A percentile compares a stretch with the other conserved stretches of the same genome.
These are phyloP conservation scores for Macrosteles quadrilineatus DNA, from an alignment of 1,140 invertebrate genomes.

Conservation along the genomic window DNA sequence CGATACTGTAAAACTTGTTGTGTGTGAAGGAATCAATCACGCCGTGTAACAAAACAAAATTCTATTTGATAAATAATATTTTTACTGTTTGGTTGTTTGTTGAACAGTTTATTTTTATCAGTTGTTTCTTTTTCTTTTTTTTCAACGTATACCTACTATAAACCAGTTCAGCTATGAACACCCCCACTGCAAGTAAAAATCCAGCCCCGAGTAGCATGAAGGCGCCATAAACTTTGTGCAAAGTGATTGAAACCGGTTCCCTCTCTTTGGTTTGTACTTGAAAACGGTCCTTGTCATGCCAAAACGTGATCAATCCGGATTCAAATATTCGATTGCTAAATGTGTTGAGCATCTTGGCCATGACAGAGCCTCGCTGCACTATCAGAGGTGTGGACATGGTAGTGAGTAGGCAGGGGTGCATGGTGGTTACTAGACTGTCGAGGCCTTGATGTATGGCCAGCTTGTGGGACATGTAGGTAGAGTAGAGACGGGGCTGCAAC, in stretches of 20 bases:
- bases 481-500: neutral
- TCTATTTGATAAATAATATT: no score
- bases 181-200: neutral
- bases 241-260: neutral
- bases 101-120: no score
- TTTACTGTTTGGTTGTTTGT: no score
- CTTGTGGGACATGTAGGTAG: neutral
- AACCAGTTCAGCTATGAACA: neutral
- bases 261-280: no score
- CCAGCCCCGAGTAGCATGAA: neutral
- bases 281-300: neutral
- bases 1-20: no score
- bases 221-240: neutral
- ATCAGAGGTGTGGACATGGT: neutral
- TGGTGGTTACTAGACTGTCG: neutral
- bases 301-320: neutral
- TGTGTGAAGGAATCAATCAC: no score
- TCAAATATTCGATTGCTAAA: neutral
- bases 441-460: neutral
- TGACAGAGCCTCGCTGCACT: neutral
- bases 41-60: no score
- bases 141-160: no score
- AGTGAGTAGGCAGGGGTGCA: neutral
- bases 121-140: no score
- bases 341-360: neutral